phyloP scores from a whole-genome alignment of 2,888 invertebrate genomes.

The Tryphoninae sp. region DNA sequence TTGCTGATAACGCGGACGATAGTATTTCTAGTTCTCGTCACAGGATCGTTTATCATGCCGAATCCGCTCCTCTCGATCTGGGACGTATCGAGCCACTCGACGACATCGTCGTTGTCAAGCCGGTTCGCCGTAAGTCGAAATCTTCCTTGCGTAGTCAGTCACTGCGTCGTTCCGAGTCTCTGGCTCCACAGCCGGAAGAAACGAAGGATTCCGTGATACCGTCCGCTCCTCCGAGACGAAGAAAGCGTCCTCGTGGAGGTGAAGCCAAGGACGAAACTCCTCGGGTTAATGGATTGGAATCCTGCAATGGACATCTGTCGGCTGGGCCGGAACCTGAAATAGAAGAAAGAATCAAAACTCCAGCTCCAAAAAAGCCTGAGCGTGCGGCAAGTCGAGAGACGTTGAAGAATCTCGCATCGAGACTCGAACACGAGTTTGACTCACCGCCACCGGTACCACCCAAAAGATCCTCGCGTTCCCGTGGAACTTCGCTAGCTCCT shows the following conservation, averaged over 20 bases:
- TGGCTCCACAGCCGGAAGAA: constrained; percentile 57
- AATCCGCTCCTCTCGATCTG: constrained; percentile 64
- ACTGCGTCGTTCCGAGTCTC: constrained; percentile 59
- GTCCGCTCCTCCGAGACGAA: constrained; percentile 62
- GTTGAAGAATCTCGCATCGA: constrained; percentile 37
- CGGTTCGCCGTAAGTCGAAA: constrained; percentile 76
- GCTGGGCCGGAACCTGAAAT: background rate
- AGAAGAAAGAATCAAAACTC: constrained; percentile 65
- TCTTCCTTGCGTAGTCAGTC: constrained; percentile 75
- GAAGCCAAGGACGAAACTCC: constrained; percentile 16
- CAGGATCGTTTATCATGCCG: constrained; percentile 76
- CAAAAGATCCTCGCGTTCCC: constrained; percentile 83
- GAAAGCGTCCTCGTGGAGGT: constrained; percentile 59
- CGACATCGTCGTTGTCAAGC: constrained; percentile 78
- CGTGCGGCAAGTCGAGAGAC: constrained; percentile 55
- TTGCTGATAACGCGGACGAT: constrained; percentile 51
- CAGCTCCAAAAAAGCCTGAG: constrained; percentile 62
- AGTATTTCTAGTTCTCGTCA: constrained; percentile 69
- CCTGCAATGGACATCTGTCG: constrained; percentile 58
- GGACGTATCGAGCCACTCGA: constrained; percentile 73
- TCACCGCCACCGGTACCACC: constrained; percentile 82
- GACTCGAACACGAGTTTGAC: constrained; percentile 85
- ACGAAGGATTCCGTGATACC: constrained; percentile 12
- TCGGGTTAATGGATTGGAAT: constrained; percentile 41
- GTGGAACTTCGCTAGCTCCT: constrained; percentile 80